Evolutionary conservation across 1,140 invertebrate species (phyloP).

Genomic region (Halictus rubicundus): DNA sequence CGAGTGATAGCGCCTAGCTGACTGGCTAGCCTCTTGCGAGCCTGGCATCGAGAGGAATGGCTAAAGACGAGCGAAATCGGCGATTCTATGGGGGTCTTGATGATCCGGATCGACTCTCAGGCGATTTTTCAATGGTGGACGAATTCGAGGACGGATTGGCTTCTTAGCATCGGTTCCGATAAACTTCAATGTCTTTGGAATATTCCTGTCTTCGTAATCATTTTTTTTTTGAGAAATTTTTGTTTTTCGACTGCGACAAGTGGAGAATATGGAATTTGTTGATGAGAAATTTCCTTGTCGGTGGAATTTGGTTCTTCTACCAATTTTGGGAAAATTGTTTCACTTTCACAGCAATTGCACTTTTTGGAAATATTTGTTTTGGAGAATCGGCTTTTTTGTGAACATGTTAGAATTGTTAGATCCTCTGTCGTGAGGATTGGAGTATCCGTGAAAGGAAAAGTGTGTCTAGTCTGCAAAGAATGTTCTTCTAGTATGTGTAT

Average conservation of each 20-base stretch:
- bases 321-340: too few relatives aligned
- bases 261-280: background rate
- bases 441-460: background rate
- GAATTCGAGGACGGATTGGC: background rate
- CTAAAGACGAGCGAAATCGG: slow-evolving; percentile 17
- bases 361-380: background rate
- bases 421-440: background rate
- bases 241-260: background rate
- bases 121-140: background rate
- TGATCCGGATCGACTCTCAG: too few relatives aligned
- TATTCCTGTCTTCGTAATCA: background rate
- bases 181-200: background rate
- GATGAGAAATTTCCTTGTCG: background rate
- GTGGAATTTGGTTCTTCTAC: background rate
- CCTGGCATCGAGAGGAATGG: background rate
- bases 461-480: background rate
- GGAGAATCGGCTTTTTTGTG: background rate
- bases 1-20: slow-evolving; percentile 63
- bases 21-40: slow-evolving; percentile 40
- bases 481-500: background rate
- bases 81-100: background rate
- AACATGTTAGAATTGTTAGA: background rate
- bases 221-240: background rate
- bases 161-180: background rate
- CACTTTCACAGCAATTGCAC: too few relatives aligned